Conservation (phyloP, 2,797 vertebrate genomes). For the Adelosebastes latens region DNA sequence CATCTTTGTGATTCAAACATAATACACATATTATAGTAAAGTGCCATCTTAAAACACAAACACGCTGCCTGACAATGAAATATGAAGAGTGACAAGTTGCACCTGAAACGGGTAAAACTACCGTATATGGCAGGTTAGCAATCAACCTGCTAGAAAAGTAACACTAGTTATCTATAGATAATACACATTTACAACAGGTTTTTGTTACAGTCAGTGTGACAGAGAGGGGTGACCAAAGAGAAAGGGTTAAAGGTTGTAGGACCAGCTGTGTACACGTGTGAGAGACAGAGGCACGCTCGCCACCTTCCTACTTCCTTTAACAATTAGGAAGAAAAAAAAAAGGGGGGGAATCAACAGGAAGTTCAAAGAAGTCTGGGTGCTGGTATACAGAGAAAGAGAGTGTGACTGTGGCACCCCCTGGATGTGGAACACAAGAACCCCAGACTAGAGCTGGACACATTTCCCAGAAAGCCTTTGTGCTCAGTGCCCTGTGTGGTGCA, state of each 20-base stretch:
- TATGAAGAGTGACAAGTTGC: constrained; percentile 41
- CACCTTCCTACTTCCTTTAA: constrained; percentile 10
- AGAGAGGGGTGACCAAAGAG: neutral
- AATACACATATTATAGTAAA: constrained; percentile 61
- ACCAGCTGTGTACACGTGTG: constrained; percentile 16
- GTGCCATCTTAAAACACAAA: constrained; percentile 60
- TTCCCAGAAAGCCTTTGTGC: constrained; percentile 36
- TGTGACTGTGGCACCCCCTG: constrained; percentile 31
- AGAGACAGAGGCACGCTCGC: neutral
- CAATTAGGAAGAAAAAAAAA: constrained; percentile 24
- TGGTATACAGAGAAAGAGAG: constrained; percentile 51
- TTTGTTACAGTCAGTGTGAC: constrained; percentile 30
- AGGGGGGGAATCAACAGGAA: constrained; percentile 15
- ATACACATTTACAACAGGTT: constrained; percentile 48
- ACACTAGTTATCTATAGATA: constrained; percentile 31
- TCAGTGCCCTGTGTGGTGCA: neutral
- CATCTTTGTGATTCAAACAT: constrained; percentile 24
- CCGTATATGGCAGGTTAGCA: constrained; percentile 26
- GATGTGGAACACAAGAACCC: constrained; percentile 35
- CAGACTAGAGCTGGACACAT: constrained; percentile 26
- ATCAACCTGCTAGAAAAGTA: constrained; percentile 30
- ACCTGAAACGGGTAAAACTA: constrained; percentile 53
- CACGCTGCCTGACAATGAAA: constrained; percentile 15
- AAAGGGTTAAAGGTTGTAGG: constrained; percentile 33
- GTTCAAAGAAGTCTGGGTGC: constrained; percentile 50